A percentile compares a stretch with the other conserved stretches of the same genome.
Evolutionary conservation across 1,140 invertebrate genomes (phyloP).

Genomic region (Pogonomyrmex barbatus): DNA sequence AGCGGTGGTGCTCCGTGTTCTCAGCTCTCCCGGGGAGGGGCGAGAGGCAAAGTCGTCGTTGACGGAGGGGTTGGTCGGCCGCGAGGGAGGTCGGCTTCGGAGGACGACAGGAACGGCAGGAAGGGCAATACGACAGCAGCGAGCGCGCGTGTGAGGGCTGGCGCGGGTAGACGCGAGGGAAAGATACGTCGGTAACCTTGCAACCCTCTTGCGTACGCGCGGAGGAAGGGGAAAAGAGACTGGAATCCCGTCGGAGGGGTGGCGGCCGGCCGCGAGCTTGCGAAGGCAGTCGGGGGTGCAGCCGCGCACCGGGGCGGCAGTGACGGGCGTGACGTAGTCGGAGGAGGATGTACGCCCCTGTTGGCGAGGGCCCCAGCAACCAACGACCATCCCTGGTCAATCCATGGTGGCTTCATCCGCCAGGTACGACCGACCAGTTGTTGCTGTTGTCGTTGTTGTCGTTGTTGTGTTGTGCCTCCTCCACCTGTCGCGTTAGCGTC

Average conservation of each 20-base stretch:
- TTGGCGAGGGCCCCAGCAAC: constrained; percentile 84
- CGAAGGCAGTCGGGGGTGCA: constrained; percentile 75
- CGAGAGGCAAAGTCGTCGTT: constrained; percentile 50
- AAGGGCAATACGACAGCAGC: constrained; percentile 46
- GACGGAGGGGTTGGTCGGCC: constrained; percentile 68
- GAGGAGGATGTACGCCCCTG: constrained; percentile 86
- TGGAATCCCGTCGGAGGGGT: constrained; percentile 73
- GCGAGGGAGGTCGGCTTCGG: constrained; percentile 59
- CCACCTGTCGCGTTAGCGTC: constrained; percentile 40
- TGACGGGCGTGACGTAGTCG: constrained; percentile 85
- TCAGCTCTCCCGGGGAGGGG: constrained; percentile 24
- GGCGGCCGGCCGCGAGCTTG: constrained; percentile 76
- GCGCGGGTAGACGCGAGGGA: not conserved
- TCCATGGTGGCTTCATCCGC: constrained; percentile 85
- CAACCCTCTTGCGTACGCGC: constrained; percentile 81
- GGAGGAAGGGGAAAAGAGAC: constrained; percentile 79
- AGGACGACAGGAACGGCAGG: constrained; percentile 50
- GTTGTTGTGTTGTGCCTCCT: constrained; percentile 21
- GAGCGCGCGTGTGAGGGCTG: constrained; percentile 50
- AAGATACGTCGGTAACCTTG: constrained; percentile 82
- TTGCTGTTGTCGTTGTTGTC: constrained; percentile 25
- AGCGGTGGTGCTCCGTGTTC: constrained; percentile 53
- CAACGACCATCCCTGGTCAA: constrained; percentile 84
- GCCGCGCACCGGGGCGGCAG: constrained; percentile 80
- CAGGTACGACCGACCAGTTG: constrained; percentile 78